Evolutionary conservation across 2,888 invertebrate genomes (phyloP), one percentile per base, ranked within the genome.

Genomic region (Blastobasis lacticolella): DNA sequence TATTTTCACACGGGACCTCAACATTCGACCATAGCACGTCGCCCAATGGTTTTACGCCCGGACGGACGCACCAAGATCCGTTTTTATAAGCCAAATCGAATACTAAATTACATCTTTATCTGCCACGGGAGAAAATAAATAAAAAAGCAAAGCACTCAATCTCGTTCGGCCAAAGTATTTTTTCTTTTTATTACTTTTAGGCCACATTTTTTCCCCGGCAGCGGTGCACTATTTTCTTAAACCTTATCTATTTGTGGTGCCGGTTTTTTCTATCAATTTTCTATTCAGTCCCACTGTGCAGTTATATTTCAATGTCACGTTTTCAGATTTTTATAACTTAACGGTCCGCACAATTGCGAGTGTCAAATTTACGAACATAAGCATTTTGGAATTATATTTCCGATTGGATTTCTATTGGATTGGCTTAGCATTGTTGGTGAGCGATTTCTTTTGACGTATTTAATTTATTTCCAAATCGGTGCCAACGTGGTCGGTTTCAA

Each of bases 1-100:
- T 23, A 23, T 23, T 23, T 23, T 23, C 23, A 23, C 23, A 23
- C 3, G 23, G 23, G 23, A 23, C 23, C 23, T 23, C 23, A 51
- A 70, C 70, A 71, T 78, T 77, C 67, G 73, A 66, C 65, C 64
- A 59, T 64, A 66, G 66, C 80, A 78, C 80, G 81, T 77, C 74
- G 58, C 66, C 75, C 74, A 66, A 76, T 75, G 85, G 84, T 81
- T 83, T 78, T 71, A 81, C 81, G 84, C 73, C 81, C 83, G 77
- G 84, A 83, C 84, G 83, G 54, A 23, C 23, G 23, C 52, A 61
- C 56, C 59, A 23, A 59, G 58, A 66, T 61, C 62, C 59, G 59
- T 63, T 64, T 67, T 66, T 66, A 62, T 59, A 57, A 57, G 23
- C 23, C 57, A 59, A 60, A 66, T 61, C 61, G 63, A 61, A 66